These are phyloP conservation scores for Meta bourneti DNA, from an alignment of 2,888 invertebrate species.

Conservation along the genomic window DNA sequence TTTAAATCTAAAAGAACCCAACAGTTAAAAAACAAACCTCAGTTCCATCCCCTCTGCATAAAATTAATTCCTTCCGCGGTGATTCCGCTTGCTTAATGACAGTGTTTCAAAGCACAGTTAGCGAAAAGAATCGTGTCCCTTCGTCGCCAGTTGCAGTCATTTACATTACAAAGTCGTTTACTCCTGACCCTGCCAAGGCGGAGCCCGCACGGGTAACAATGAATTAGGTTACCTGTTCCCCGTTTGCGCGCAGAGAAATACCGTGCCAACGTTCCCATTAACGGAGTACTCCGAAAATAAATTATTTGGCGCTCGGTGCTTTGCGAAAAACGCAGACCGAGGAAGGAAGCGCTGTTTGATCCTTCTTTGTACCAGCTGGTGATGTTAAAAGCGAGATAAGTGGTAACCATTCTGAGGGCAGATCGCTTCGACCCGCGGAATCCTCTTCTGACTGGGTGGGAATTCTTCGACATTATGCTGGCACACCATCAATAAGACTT, in stretches of 20 bases:
- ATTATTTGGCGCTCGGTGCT: constrained; percentile 31
- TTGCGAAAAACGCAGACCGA: constrained; percentile 29
- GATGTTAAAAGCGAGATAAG: constrained; percentile 43
- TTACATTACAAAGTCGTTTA: constrained; percentile 56
- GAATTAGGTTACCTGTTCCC: constrained; percentile 30
- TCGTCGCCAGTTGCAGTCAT: constrained; percentile 21
- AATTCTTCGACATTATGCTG: constrained; percentile 29
- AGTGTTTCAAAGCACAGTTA: constrained; percentile 39
- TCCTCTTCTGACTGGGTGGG: constrained; percentile 18
- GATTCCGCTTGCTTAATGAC: constrained; percentile 30
- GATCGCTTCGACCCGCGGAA: constrained; percentile 24
- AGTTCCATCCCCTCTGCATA: neutral
- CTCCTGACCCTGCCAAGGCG: neutral
- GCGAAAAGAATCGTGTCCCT: constrained; percentile 34
- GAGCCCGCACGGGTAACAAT: neutral
- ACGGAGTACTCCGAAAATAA: constrained; percentile 54
- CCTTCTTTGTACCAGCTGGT: constrained; percentile 14
- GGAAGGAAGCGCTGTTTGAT: constrained; percentile 28
- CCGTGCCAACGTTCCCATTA: constrained; percentile 64
- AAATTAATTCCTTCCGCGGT: constrained; percentile 16
- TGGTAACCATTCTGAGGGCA: constrained; percentile 15
- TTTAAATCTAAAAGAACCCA: no score
- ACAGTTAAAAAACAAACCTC: neutral
- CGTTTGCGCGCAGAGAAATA: constrained; percentile 26
- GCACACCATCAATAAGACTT: constrained; percentile 29